Percentiles rank a stretch among this genome's conserved stretches.
These are phyloP conservation scores for Delichon dasypus DNA, from an alignment of 2,797 vertebrate genomes.

Conservation along the genomic window DNA sequence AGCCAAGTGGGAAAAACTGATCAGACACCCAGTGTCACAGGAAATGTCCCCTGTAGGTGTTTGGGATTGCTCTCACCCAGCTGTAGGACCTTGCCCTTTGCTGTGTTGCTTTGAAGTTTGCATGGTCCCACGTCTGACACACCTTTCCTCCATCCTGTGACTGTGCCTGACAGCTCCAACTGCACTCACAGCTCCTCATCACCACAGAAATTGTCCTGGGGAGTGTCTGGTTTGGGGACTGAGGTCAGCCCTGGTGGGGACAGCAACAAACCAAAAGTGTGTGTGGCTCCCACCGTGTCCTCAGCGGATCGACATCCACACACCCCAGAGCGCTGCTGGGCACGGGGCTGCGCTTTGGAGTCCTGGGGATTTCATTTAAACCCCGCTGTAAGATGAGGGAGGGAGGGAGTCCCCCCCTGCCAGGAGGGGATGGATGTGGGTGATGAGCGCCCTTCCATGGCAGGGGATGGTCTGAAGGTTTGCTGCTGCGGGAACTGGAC, in stretches of 20 bases:
- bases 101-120: not conserved
- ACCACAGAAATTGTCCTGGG: not conserved
- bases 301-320: too few relatives aligned
- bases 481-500: not conserved
- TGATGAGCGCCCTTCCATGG: not conserved
- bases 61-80: not conserved
- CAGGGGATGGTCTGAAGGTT: not conserved
- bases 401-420: not conserved
- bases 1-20: not conserved
- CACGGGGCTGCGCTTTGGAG: rapidly evolving
- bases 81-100: not conserved
- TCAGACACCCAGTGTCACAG: not conserved
- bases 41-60: not conserved
- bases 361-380: not conserved
- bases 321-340: not conserved
- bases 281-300: not conserved
- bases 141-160: not conserved
- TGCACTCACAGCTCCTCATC: not conserved
- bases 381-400: rapidly evolving
- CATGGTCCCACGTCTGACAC: not conserved
- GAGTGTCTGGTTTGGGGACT: not conserved
- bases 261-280: rapidly evolving
- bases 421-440: rapidly evolving
- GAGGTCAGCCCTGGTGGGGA: not conserved
- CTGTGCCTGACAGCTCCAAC: not conserved